Evolutionary conservation across 1,140 invertebrate species (phyloP), one percentile per base, ranked within the genome.

Genomic region (Antheraea pernyi): DNA sequence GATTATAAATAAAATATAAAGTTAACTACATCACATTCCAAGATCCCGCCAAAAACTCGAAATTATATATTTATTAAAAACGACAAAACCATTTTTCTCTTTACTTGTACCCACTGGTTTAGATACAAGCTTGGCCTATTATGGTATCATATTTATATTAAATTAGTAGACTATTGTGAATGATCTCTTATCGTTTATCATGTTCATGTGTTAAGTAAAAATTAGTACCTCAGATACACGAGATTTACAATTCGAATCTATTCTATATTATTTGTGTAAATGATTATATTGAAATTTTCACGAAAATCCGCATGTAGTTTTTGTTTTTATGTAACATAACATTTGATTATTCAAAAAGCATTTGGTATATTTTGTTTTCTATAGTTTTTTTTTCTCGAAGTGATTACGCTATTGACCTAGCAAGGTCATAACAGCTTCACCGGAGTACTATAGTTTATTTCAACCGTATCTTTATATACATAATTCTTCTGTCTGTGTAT

Each of bases 161-260:
- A 72, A 83, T 85, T 85, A 84, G 80, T 71, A 19, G 9, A 60
- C 39, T 30, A 71, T 75, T 78, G 78, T 78, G 68, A 85, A 85
- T 80, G 70, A 68, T 67, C 70, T 73, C 36, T 37, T 69, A 74
- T 72, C 71, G 64, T 72, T 80, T 79, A 76, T 73, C 76, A 46
- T 70, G 37, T 67, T 64, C 42, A 48, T 72, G 62, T 76, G 71
- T 72, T 61, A 37, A 8, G 19, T 64, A 71, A 67, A 68, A 73
- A 77, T 80, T 81, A 48, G 72, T 72, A 37, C 48, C 18, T 69
- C 11, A 53, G 65, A 69, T 78, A 73, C 73, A 65, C 22, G 68
- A 65, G 46, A 53, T 53, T 53, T 53, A 53, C 46, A 68, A 59
- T 37, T n/a, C 39, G 18, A 19, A 66, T 65, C 61, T 69, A 61